These are phyloP conservation scores for Amazona vittata DNA, from an alignment of 2,113 vertebrate species.

Conservation along the genomic window DNA sequence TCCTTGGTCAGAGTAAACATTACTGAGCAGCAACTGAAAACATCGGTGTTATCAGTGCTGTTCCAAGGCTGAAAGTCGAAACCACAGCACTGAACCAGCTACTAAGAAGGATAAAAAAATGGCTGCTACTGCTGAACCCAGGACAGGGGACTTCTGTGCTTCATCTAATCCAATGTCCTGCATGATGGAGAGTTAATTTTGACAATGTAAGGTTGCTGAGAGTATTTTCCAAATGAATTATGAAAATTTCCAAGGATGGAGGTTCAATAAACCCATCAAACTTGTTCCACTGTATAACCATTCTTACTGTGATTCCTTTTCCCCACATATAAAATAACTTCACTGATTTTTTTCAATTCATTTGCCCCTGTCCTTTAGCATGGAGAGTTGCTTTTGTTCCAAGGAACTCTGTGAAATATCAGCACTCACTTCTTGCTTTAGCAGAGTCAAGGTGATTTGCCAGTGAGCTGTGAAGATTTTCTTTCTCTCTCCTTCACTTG, in stretches of 20 bases:
- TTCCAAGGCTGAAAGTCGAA: too few species aligned
- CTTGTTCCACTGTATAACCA: background rate
- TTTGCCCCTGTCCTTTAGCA: background rate
- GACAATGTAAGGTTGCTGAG: background rate
- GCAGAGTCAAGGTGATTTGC: slow-evolving; percentile 40
- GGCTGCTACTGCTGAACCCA: too few species aligned
- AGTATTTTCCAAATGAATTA: background rate
- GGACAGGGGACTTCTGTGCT: background rate
- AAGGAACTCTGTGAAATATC: background rate
- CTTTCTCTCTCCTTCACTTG: slow-evolving; percentile 35
- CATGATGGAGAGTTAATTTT: accelerated
- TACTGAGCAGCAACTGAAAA: too few species aligned
- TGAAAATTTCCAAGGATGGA: background rate
- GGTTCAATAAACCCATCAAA: background rate
- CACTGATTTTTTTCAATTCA: background rate
- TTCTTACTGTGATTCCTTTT: background rate
- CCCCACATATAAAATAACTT: background rate
- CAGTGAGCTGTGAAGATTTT: slow-evolving; percentile 42
- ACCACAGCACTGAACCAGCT: too few species aligned
- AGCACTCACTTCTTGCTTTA: background rate
- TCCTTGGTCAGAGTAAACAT: too few species aligned
- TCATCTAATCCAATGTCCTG: background rate
- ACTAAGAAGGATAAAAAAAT: too few species aligned
- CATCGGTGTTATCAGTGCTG: too few species aligned
- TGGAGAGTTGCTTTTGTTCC: background rate